A percentile compares a stretch with the other conserved stretches of the same genome.
These are phyloP conservation scores for Austrolebias charrua DNA, from an alignment of 2,797 vertebrate species.

Conservation along the genomic window DNA sequence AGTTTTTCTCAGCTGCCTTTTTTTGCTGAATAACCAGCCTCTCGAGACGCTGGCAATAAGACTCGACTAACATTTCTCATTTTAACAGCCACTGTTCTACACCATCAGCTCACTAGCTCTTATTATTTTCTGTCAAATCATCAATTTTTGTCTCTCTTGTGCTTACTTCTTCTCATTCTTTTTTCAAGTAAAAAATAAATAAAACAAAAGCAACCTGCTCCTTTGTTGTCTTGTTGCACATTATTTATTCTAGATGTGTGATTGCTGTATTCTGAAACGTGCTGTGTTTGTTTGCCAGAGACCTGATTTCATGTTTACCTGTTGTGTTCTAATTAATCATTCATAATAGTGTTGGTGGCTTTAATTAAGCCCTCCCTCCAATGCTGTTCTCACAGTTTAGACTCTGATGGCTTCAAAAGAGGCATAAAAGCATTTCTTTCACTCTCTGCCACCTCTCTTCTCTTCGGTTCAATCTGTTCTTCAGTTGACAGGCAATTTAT, in stretches of 20 bases:
- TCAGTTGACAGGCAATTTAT: slow-evolving; percentile 78
- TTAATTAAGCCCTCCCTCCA: slow-evolving; percentile 50
- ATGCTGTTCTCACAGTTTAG: slow-evolving; percentile 47
- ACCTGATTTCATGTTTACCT: slow-evolving; percentile 52
- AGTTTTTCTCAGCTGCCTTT: slow-evolving; percentile 15
- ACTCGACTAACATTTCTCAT: slow-evolving; percentile 28
- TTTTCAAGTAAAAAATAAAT: not conserved
- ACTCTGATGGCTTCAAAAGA: slow-evolving; percentile 44
- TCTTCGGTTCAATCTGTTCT: slow-evolving; percentile 70
- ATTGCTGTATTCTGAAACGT: slow-evolving; percentile 29
- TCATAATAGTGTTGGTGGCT: slow-evolving; percentile 48
- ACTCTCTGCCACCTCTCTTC: slow-evolving; percentile 39
- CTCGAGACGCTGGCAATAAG: not conserved
- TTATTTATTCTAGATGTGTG: slow-evolving; percentile 26
- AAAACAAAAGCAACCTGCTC: slow-evolving; percentile 8
- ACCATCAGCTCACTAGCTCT: slow-evolving; percentile 17
- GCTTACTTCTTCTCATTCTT: not conserved
- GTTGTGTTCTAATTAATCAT: slow-evolving; percentile 53
- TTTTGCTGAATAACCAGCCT: slow-evolving; percentile 34
- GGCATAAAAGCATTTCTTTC: slow-evolving; percentile 38
- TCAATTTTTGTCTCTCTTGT: not conserved
- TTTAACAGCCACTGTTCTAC: slow-evolving; percentile 15
- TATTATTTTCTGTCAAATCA: slow-evolving; percentile 22
- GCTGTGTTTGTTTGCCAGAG: slow-evolving; percentile 33
- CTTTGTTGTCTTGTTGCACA: slow-evolving; percentile 17